Conservation (phyloP, 1,140 invertebrate genomes). For the Melitaea cinxia region DNA sequence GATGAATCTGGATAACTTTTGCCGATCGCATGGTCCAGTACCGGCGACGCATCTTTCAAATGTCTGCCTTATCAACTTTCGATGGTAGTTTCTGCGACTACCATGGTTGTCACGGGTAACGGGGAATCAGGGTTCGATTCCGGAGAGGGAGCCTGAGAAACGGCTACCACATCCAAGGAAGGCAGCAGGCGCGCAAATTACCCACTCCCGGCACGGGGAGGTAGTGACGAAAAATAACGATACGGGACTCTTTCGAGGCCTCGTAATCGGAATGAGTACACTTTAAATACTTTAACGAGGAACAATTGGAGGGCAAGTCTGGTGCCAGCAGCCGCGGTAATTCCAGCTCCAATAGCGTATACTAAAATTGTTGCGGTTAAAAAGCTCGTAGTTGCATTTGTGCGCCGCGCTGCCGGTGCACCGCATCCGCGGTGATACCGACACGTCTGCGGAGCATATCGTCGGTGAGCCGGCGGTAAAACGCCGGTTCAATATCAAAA, state of each 20-base stretch:
- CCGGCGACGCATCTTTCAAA: slow-evolving; percentile 92
- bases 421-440: slow-evolving; percentile 81
- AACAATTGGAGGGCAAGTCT: slow-evolving; percentile 96
- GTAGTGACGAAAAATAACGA: slow-evolving; percentile 95
- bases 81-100: slow-evolving; percentile 86
- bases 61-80: slow-evolving; percentile 94
- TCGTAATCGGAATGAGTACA: slow-evolving; percentile 91
- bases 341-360: slow-evolving; percentile 95
- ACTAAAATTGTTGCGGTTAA: slow-evolving; percentile 93
- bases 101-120: slow-evolving; percentile 33
- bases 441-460: slow-evolving; percentile 75
- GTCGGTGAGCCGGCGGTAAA: slow-evolving; percentile 68
- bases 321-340: slow-evolving; percentile 95
- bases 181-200: slow-evolving; percentile 94
- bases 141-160: slow-evolving; percentile 94
- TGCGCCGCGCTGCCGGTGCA: slow-evolving; percentile 84
- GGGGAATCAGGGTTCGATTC: slow-evolving; percentile 86
- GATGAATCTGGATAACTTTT: slow-evolving; percentile 92
- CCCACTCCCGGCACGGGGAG: slow-evolving; percentile 91
- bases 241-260: slow-evolving; percentile 89
- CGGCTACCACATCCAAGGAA: slow-evolving; percentile 96
- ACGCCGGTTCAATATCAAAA: slow-evolving; percentile 73
- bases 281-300: slow-evolving; percentile 73
- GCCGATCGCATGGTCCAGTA: slow-evolving; percentile 87
- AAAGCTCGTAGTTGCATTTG: slow-evolving; percentile 89